phyloP scores from a whole-genome alignment of 2,113 vertebrate species.

The Pangasianodon gigas region DNA sequence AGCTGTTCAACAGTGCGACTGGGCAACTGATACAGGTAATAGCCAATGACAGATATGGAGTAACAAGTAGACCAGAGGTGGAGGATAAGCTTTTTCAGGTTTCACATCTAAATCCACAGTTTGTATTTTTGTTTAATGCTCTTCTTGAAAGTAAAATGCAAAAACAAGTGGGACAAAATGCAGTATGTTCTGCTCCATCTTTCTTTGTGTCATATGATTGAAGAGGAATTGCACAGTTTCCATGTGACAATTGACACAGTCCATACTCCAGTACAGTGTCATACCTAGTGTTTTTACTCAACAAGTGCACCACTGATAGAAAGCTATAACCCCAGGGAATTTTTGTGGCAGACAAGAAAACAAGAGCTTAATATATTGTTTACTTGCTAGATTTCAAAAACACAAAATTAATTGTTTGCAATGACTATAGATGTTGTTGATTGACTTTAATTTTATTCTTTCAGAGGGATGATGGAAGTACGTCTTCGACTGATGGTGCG shows the following conservation, averaged over 20 bases:
- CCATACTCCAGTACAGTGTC: background rate
- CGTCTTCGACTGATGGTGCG: slow-evolving; percentile 82
- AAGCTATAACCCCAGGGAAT: background rate
- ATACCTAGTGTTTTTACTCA: background rate
- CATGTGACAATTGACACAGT: background rate
- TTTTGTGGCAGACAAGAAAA: background rate
- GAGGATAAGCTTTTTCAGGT: background rate
- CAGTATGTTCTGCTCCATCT: background rate
- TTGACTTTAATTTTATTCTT: slow-evolving; percentile 19
- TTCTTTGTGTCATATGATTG: background rate
- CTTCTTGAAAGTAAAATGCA: background rate
- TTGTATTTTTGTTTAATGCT: background rate
- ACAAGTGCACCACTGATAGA: too few species aligned
- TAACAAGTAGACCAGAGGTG: background rate
- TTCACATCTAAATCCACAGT: background rate
- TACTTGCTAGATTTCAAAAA: background rate
- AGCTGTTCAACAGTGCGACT: background rate
- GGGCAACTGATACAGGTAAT: background rate
- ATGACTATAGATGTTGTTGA: background rate
- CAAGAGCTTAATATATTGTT: background rate
- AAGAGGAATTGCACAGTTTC: background rate
- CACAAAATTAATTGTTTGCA: background rate
- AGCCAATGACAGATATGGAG: background rate
- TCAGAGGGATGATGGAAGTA: slow-evolving; percentile 84
- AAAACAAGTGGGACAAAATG: background rate